Evolutionary conservation across 2,888 invertebrate genomes (phyloP), one percentile per base, ranked within the genome.

Genomic region (Drosophila tripunctata): DNA sequence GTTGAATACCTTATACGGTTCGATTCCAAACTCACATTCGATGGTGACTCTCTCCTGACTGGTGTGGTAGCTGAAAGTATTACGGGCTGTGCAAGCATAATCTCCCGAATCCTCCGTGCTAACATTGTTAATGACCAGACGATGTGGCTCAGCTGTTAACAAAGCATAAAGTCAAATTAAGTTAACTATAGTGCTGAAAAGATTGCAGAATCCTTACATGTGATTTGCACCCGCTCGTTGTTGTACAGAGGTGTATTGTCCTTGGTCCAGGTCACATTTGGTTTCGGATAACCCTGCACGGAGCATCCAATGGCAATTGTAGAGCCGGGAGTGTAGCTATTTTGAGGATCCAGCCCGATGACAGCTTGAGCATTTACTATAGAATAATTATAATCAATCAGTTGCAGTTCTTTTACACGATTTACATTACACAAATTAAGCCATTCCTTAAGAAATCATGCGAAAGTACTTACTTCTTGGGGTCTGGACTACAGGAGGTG

Each of bases 51-150:
- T 92, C 35, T 95, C 92, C 21, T 93, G 93, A 82, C 94, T 94
- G 17, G 93, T 92, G 77, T 94, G 93, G 33, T 93, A 93, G 55
- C 94, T 94, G 90, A 94, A 94, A 0, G 93, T 92, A 92, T 98
- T 98, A 73, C 93, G 92, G 1, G 97, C 98, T 88, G 95, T 94
- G 91, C 98, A 98, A 47, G 94, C 93, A 91, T 98, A 98, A 69
- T 91, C 92, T 35, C 97, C 98, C 40, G 95, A 94, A 91, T 98
- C 98, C 24, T 92, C 92, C 45, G 92, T 91, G 35, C 93, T 92
- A 10, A 95, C 94, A 50, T 93, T 92, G 24, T 92, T 90, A 50
- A 98, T 94, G 19, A 94, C 92, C 81, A 98, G 92, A 10, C 95
- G 94, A 85, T 95, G 93, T 43, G 95, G 94, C 67, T 94, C 95